Percentiles rank a stretch among this genome's conserved stretches.
Evolutionary conservation across 2,888 invertebrate species (phyloP).

Genomic region (Alentia gelatinosa): DNA sequence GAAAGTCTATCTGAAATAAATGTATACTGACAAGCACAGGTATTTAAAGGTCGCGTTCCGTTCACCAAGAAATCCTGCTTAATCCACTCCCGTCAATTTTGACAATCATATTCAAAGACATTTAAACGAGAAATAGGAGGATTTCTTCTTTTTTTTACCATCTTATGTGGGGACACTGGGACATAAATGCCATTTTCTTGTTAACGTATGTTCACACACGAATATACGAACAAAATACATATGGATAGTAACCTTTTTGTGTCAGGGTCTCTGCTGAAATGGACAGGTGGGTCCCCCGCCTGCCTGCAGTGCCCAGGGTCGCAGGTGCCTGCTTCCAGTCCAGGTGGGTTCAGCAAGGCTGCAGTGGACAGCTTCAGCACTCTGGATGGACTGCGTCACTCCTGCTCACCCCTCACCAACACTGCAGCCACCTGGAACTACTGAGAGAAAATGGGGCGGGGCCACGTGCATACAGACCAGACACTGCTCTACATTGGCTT

Average conservation of each 20-base stretch:
- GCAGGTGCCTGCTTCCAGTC: background rate
- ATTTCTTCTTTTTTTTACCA: too few relatives aligned
- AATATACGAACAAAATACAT: constrained; percentile 17
- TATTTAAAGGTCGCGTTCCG: background rate
- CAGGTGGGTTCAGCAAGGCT: background rate
- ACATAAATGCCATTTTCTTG: background rate
- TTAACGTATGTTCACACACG: background rate
- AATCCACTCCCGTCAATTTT: background rate
- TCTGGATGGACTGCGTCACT: background rate
- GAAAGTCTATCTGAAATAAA: background rate
- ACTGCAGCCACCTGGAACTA: constrained; percentile 27
- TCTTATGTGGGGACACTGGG: too few relatives aligned
- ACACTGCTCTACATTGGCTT: background rate
- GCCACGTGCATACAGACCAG: background rate
- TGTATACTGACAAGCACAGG: background rate
- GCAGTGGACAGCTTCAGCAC: constrained; percentile 15
- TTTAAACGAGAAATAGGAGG: background rate
- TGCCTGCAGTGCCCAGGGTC: background rate
- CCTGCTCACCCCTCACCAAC: constrained; percentile 27
- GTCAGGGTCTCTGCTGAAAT: background rate
- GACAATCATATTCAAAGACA: background rate
- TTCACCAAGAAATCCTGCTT: background rate
- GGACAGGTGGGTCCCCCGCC: background rate
- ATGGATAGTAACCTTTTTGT: constrained; percentile 54
- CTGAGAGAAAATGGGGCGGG: background rate